A percentile compares a stretch with the other conserved stretches of the same genome.
phyloP scores from a whole-genome alignment of 2,113 vertebrate genomes.

The Numenius arquata region DNA sequence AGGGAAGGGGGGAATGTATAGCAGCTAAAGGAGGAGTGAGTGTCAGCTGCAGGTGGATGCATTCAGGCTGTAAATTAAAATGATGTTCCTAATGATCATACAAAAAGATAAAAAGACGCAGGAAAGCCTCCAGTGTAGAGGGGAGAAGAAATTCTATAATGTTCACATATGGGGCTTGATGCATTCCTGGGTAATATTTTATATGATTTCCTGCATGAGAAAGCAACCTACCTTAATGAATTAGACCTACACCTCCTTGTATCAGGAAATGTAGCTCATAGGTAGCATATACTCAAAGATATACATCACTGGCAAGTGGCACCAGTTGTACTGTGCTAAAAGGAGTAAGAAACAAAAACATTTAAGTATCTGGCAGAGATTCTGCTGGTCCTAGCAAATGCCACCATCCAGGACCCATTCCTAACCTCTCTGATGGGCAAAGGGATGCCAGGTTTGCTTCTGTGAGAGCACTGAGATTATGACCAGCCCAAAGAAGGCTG shows the following conservation, averaged over 20 bases:
- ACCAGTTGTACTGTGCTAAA: background rate
- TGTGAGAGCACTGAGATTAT: accelerated
- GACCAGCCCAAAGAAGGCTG: background rate
- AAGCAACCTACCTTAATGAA: background rate
- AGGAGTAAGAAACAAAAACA: background rate
- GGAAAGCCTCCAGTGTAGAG: background rate
- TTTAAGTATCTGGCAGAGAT: background rate
- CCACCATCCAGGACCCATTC: background rate
- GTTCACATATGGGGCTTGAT: background rate
- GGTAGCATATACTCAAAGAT: background rate
- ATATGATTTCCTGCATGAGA: background rate
- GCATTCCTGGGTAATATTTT: background rate
- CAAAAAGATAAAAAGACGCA: background rate
- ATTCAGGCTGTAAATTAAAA: background rate
- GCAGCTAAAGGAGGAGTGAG: background rate
- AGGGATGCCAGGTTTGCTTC: background rate
- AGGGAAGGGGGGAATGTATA: background rate
- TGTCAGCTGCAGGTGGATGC: background rate
- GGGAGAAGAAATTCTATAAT: background rate
- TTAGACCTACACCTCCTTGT: background rate
- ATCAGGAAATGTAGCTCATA: background rate
- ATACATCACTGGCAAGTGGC: background rate
- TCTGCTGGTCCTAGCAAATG: background rate
- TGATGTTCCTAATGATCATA: background rate
- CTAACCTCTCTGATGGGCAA: background rate